A percentile compares a stretch with the other conserved stretches of the same genome.
These are phyloP conservation scores for Nipponia nippon DNA, from an alignment of 2,113 vertebrate species.

Conservation along the genomic window DNA sequence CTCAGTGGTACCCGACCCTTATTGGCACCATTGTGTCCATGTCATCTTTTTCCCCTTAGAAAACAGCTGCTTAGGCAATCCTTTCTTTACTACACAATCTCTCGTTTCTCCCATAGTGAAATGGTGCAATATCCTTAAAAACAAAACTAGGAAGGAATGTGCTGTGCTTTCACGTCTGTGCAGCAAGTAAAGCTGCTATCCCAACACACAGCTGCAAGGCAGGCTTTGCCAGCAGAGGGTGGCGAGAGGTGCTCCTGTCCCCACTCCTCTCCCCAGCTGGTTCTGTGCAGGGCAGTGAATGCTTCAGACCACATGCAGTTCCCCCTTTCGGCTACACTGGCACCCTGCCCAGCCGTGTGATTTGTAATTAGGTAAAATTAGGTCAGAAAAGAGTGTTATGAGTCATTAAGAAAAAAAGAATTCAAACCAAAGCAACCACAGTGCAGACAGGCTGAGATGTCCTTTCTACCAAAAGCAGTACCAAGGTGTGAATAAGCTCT, in stretches of 20 bases:
- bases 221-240: neutral
- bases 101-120: neutral
- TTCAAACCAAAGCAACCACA: neutral
- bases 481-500: neutral
- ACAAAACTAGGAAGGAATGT: neutral
- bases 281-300: neutral
- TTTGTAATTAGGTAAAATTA: slow-evolving; percentile 1
- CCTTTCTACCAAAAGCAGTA: neutral
- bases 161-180: neutral
- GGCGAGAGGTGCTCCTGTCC: neutral
- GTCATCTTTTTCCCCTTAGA: neutral
- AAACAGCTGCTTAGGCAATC: neutral
- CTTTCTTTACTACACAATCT: neutral
- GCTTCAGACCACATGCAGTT: neutral
- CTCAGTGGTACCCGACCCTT: neutral
- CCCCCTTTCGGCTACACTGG: neutral
- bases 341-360: rapidly evolving
- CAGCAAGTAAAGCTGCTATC: neutral
- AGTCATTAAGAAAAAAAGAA: neutral
- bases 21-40: neutral
- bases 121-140: neutral
- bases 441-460: neutral
- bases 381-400: neutral
- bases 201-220: neutral
- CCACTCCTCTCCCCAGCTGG: neutral